These are phyloP conservation scores for Oegoconia quadripuncta DNA, from an alignment of 2,888 invertebrate species.

Conservation along the genomic window DNA sequence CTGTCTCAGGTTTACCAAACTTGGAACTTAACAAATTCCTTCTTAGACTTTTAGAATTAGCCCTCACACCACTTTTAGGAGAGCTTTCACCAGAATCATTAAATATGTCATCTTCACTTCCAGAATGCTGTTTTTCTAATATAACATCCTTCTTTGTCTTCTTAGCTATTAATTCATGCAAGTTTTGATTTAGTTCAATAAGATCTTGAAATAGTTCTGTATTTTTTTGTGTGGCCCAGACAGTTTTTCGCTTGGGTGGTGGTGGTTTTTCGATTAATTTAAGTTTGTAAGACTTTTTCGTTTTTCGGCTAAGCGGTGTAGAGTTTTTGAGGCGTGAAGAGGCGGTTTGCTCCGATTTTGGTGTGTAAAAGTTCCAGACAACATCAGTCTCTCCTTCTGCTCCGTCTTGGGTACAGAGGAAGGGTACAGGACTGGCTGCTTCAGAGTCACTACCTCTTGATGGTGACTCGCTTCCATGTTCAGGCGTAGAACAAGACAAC, in stretches of 20 bases:
- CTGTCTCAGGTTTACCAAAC: constrained; percentile 55
- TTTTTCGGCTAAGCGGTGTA: constrained; percentile 59
- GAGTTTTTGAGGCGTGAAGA: constrained; percentile 48
- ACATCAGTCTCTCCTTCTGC: constrained; percentile 71
- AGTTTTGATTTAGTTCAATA: constrained; percentile 64
- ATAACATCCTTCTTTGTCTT: constrained; percentile 29
- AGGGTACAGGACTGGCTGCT: constrained; percentile 67
- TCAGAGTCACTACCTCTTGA: constrained; percentile 69
- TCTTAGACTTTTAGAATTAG: constrained; percentile 51
- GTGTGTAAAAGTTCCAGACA: constrained; percentile 73
- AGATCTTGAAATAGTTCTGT: constrained; percentile 64
- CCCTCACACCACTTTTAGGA: constrained; percentile 51
- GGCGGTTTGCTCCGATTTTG: constrained; percentile 52
- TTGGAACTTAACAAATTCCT: constrained; percentile 68
- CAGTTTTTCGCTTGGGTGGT: constrained; percentile 47
- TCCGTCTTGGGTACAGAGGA: constrained; percentile 73
- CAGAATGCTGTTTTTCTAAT: constrained; percentile 42
- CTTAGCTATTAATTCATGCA: constrained; percentile 54
- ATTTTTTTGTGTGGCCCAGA: constrained; percentile 50
- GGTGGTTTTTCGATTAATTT: constrained; percentile 51
- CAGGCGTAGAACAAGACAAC: constrained; percentile 64
- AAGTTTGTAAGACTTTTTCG: constrained; percentile 43
- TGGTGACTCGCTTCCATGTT: constrained; percentile 56
- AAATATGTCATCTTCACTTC: constrained; percentile 65
- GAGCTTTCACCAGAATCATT: constrained; percentile 54